Percentiles rank a stretch among this genome's conserved stretches.
phyloP scores from a whole-genome alignment of 2,113 vertebrate genomes.

The Pithys albifrons region DNA sequence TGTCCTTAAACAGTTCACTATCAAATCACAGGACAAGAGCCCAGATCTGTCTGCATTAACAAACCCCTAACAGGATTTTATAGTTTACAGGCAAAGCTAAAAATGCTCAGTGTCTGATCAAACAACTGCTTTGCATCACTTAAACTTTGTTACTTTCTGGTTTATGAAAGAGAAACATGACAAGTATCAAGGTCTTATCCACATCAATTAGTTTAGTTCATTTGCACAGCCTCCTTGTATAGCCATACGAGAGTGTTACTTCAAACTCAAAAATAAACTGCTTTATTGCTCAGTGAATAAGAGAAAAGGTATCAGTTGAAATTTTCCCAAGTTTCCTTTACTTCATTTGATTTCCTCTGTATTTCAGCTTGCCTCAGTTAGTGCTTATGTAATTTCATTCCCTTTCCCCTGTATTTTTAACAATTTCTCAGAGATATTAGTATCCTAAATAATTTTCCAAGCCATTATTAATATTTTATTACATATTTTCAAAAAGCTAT shows the following conservation, averaged over 20 bases:
- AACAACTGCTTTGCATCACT: neutral
- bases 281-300: neutral
- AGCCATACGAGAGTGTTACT: neutral
- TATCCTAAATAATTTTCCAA: neutral
- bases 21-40: neutral
- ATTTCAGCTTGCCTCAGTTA: neutral
- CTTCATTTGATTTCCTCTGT: neutral
- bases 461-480: neutral
- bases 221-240: neutral
- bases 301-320: neutral
- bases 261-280: neutral
- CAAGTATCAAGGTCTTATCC: neutral
- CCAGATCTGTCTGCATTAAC: neutral
- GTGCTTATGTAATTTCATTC: neutral
- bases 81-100: neutral
- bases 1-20: conserved; percentile 1
- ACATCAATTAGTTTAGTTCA: neutral
- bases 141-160: neutral
- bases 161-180: neutral
- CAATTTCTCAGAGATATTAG: neutral
- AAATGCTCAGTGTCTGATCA: neutral
- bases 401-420: neutral
- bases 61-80: neutral
- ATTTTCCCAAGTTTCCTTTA: neutral
- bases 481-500: neutral